Percentiles rank a stretch among this genome's conserved stretches.
phyloP scores from a whole-genome alignment of 2,113 vertebrate genomes.

The Centropus bengalensis region DNA sequence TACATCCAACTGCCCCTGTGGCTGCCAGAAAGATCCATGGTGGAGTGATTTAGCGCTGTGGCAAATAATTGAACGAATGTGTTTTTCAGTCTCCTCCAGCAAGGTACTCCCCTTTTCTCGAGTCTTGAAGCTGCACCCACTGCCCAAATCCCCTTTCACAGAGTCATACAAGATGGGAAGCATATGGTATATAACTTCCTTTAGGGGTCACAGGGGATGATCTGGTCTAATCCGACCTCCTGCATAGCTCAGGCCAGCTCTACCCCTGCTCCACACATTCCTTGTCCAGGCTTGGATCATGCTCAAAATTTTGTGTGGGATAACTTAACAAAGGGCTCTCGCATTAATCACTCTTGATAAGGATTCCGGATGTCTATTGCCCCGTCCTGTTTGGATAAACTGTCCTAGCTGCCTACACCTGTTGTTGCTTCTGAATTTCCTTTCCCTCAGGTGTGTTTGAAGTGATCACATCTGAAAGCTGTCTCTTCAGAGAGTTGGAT shows the following conservation, averaged over 20 bases:
- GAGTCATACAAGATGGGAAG: not conserved
- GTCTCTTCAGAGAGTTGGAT: not conserved
- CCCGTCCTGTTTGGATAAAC: not conserved
- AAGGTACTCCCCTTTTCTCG: not conserved
- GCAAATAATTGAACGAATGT: not conserved
- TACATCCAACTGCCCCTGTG: not conserved
- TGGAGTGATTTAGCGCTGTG: slow-evolving; percentile 2
- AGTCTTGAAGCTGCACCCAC: not conserved
- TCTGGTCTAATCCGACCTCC: not conserved
- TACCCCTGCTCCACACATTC: not conserved
- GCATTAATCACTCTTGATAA: not conserved
- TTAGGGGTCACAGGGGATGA: not conserved
- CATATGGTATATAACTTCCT: not conserved
- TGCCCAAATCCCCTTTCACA: not conserved
- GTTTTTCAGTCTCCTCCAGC: not conserved
- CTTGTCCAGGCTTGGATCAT: not conserved
- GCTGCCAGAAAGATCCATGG: slow-evolving; percentile 12
- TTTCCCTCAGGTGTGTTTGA: not conserved
- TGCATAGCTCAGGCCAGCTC: not conserved
- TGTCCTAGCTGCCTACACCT: not conserved
- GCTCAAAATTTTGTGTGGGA: not conserved
- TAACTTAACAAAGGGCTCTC: not conserved
- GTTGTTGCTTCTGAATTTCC: not conserved
- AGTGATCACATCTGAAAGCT: not conserved
- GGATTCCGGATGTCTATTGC: not conserved